Percentiles rank a stretch among this genome's conserved stretches.
Evolutionary conservation across 2,888 invertebrate species (phyloP).

Genomic region (Ceriagrion tenellum): DNA sequence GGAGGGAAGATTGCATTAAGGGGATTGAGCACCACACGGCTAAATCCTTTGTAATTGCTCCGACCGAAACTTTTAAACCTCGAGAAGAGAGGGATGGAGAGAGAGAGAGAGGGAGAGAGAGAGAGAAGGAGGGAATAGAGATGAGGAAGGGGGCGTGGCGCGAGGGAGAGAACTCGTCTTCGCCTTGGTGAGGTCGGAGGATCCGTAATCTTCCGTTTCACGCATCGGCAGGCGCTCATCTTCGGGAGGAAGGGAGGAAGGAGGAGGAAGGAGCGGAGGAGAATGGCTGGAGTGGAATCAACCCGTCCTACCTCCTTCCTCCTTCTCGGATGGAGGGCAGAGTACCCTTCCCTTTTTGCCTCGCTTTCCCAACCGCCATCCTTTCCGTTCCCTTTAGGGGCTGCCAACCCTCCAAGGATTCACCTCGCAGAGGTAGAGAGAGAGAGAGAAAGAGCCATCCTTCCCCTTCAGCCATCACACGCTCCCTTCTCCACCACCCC

Average conservation of each 20-base stretch:
- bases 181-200: neutral
- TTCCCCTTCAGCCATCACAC: no score
- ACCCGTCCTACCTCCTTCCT: neutral
- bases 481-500: no score
- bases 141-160: neutral
- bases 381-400: neutral
- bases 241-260: neutral
- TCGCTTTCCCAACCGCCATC: neutral
- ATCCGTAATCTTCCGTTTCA: conserved; percentile 3
- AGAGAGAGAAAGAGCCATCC: neutral
- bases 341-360: neutral
- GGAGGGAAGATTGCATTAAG: neutral
- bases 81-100: no score
- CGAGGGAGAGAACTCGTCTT: neutral
- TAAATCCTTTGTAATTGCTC: conserved; percentile 10
- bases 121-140: neutral
- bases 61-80: neutral
- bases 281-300: neutral
- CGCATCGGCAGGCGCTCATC: conserved; percentile 32
- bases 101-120: neutral
- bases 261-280: neutral
- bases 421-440: neutral
- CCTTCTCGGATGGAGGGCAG: neutral
- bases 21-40: neutral
- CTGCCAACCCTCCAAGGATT: neutral